These are phyloP conservation scores for Pandemis corylana DNA, from an alignment of 2,888 invertebrate species.

Conservation along the genomic window DNA sequence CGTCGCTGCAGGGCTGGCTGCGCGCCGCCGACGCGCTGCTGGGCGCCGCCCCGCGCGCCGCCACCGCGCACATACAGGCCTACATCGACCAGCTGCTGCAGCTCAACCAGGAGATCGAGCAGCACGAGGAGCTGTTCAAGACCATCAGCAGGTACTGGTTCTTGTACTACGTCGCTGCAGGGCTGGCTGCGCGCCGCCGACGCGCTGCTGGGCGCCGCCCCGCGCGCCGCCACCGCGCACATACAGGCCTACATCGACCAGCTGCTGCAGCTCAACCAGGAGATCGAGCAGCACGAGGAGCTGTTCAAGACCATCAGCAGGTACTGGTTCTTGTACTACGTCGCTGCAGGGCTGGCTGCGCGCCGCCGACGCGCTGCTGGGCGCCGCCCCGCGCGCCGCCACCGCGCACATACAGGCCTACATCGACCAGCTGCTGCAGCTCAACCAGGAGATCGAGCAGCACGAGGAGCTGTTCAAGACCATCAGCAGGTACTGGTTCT, in stretches of 20 bases:
- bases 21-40: conserved; percentile 90
- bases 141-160: conserved; percentile 88
- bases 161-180: no score
- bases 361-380: conserved; percentile 89
- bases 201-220: conserved; percentile 87
- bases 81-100: conserved; percentile 92
- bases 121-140: conserved; percentile 95
- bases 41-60: conserved; percentile 88
- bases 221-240: conserved; percentile 90
- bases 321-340: conserved; percentile 50
- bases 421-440: conserved; percentile 89
- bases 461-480: conserved; percentile 96
- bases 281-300: conserved; percentile 94
- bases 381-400: conserved; percentile 89
- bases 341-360: conserved; percentile 92
- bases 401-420: conserved; percentile 92
- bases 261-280: conserved; percentile 90
- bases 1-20: conserved; percentile 92
- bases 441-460: conserved; percentile 93
- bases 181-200: conserved; percentile 93
- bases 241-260: conserved; percentile 92
- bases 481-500: conserved; percentile 87
- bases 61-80: conserved; percentile 90
- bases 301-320: conserved; percentile 95
- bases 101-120: conserved; percentile 92